Evolutionary conservation across 2,888 invertebrate genomes (phyloP).

Genomic region (Phorcus lineatus): DNA sequence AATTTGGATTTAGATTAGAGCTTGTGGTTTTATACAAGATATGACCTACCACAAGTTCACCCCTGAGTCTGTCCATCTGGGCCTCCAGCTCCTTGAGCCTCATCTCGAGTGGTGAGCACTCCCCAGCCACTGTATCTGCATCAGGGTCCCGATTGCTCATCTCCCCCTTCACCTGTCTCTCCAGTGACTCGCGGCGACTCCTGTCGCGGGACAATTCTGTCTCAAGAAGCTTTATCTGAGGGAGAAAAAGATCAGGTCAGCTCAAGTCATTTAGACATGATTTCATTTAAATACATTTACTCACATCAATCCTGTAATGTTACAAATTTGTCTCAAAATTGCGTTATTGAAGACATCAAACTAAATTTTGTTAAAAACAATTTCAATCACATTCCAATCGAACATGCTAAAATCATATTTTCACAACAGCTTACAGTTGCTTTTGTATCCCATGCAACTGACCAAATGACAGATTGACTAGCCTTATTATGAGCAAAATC

Average conservation of each 20-base stretch:
- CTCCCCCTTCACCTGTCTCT: constrained; percentile 45
- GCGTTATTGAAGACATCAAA: too few species aligned
- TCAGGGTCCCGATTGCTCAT: constrained; percentile 11
- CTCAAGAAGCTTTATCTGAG: constrained; percentile 55
- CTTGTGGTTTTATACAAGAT: too few species aligned
- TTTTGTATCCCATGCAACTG: too few species aligned
- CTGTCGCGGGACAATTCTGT: constrained; percentile 55
- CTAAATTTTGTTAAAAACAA: too few species aligned
- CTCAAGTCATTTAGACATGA: background rate
- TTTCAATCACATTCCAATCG: too few species aligned
- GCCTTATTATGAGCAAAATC: too few species aligned
- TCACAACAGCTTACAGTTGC: too few species aligned
- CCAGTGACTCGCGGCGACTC: constrained; percentile 47
- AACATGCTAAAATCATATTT: too few species aligned
- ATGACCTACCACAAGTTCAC: constrained; percentile 55
- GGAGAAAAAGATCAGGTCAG: background rate
- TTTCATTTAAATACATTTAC: background rate
- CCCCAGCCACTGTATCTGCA: background rate
- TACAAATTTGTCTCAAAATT: too few species aligned
- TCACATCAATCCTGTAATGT: too few species aligned
- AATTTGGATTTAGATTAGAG: too few species aligned
- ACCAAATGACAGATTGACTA: too few species aligned
- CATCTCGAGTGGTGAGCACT: constrained; percentile 39
- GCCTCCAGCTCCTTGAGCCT: constrained; percentile 51
- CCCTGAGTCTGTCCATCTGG: constrained; percentile 55